phyloP scores from a whole-genome alignment of 2,888 invertebrate species.

The Hecatera dysodea region DNA sequence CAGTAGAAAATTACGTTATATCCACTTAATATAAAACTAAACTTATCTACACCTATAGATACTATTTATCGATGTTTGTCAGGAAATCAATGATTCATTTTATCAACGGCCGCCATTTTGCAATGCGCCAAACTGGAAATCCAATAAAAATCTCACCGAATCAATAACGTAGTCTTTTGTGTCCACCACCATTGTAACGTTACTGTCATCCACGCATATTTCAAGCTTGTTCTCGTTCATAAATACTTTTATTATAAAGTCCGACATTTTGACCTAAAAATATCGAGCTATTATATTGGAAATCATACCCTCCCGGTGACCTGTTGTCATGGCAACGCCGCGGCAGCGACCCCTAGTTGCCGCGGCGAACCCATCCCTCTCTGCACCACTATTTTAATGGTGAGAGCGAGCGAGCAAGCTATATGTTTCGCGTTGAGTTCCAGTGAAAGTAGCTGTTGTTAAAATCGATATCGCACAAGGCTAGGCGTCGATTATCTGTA shows the following conservation, averaged over 20 bases:
- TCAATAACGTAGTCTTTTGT: slow-evolving; percentile 76
- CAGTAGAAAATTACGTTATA: background rate
- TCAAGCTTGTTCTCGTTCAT: slow-evolving; percentile 71
- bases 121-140: slow-evolving; percentile 39
- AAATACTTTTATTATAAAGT: slow-evolving; percentile 76
- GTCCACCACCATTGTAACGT: slow-evolving; percentile 58
- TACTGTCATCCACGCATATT: slow-evolving; percentile 69
- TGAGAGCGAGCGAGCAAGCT: slow-evolving; percentile 71
- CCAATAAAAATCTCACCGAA: slow-evolving; percentile 77
- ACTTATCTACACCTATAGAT: slow-evolving; percentile 25
- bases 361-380: slow-evolving; percentile 69
- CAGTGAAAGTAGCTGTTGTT: slow-evolving; percentile 80
- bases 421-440: slow-evolving; percentile 67
- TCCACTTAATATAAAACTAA: slow-evolving; percentile 15
- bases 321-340: slow-evolving; percentile 85
- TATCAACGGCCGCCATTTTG: slow-evolving; percentile 61
- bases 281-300: slow-evolving; percentile 88
- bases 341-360: slow-evolving; percentile 74
- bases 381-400: slow-evolving; percentile 46
- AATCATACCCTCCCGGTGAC: slow-evolving; percentile 84
- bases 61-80: slow-evolving; percentile 54
- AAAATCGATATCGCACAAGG: slow-evolving; percentile 91
- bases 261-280: slow-evolving; percentile 82
- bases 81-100: slow-evolving; percentile 59
- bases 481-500: slow-evolving; percentile 90